Base-by-base conservation (phyloP, 2,797 vertebrate species). In the Gambelia wislizenii region DNA sequence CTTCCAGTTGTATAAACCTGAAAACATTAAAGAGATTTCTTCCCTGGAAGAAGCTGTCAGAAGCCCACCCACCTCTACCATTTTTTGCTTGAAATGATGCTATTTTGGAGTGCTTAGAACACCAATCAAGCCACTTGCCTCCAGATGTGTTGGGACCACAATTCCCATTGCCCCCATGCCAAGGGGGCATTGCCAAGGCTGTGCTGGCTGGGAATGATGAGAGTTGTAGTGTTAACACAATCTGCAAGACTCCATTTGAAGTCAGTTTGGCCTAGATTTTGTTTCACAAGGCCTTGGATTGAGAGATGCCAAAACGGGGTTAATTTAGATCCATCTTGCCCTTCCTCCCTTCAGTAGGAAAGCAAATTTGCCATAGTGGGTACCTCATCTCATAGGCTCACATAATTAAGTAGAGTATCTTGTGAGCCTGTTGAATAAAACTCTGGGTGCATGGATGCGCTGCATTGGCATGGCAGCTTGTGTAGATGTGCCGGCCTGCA, bases 21-120 rank as follows among this genome's bases (percentile, higher is more conserved):
- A 70, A 93, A 70, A 83, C 85, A 84, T 89, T 59, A 39, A 10
- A 67, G 9, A 78, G 90, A 84, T 92, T 39, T 89, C 87, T 83
- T 88, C 82, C 0, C 0, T 8, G 72, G 91, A 79, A 72, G 77
- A 0, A 0, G 75, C 86, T 74, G 27, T 67, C 27, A 30, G 30
- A 67, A 67, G 64, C 64, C 64, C 30, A 67, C 64, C 30, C 20
- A 33, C 64, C 33, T 67, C 64, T 33, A 12, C 64, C 64, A 13
- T 67, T 33, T 67, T 67, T 30, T 67, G 10, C 30, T 67, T 67
- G 30, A 67, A 10, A 22, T 59, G 56, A 18, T 22, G 20, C 56
- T 81, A 81, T 92, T 47, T 0, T 0, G 33, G 54, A 84, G n/a
- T 0, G 10, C 20, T 42, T 2, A 5, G 56, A 8, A 64, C 6